These are phyloP conservation scores for Arenicola marina DNA, from an alignment of 2,888 invertebrate genomes.

Conservation along the genomic window DNA sequence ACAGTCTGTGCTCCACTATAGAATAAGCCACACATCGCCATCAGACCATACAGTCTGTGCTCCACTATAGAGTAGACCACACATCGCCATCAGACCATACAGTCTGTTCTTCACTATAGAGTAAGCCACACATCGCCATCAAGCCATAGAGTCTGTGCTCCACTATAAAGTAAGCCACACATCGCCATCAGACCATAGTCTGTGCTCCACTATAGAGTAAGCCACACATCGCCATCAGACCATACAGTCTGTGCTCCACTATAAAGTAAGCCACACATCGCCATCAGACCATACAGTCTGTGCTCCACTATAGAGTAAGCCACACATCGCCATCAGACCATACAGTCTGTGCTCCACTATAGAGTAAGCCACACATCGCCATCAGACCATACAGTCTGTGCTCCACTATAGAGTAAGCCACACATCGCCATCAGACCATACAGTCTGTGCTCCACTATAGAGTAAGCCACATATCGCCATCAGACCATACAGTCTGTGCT, in stretches of 20 bases:
- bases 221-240: constrained; percentile 19
- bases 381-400: constrained; percentile 24
- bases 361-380: constrained; percentile 23
- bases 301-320: constrained; percentile 27
- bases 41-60: constrained; percentile 24
- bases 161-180: constrained; percentile 25
- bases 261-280: constrained; percentile 25
- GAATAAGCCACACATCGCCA: constrained; percentile 23
- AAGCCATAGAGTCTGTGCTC: constrained; percentile 23
- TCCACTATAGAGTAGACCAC: constrained; percentile 25
- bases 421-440: constrained; percentile 23
- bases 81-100: constrained; percentile 22
- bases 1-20: constrained; percentile 22
- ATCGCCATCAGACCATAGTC: constrained; percentile 22
- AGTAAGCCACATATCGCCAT: constrained; percentile 23
- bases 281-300: constrained; percentile 23
- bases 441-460: constrained; percentile 22
- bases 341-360: constrained; percentile 23
- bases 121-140: constrained; percentile 23
- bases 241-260: constrained; percentile 22
- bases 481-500: constrained; percentile 24
- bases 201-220: constrained; percentile 27
- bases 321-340: constrained; percentile 19
- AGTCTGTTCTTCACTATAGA: constrained; percentile 24
- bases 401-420: constrained; percentile 25